Evolutionary conservation across 2,797 vertebrate species (phyloP).

Genomic region (Chelon labrosus): DNA sequence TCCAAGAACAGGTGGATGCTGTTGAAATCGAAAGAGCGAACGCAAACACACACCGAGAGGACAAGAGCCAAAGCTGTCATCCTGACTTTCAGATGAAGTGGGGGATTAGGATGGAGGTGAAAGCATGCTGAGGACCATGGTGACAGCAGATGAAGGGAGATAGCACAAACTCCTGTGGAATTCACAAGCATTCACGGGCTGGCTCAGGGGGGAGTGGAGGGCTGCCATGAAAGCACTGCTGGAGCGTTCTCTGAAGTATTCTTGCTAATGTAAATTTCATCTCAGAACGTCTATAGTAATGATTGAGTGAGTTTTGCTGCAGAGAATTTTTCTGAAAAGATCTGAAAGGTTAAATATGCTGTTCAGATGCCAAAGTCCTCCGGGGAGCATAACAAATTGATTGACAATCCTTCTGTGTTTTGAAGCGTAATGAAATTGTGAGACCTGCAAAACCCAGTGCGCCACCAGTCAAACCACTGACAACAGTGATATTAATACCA

Average conservation of each 20-base stretch:
- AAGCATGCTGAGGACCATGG: slow-evolving; percentile 78
- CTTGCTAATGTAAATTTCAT: slow-evolving; percentile 59
- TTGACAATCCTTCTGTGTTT: slow-evolving; percentile 53
- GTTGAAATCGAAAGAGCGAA: slow-evolving; percentile 44
- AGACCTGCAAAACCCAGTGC: slow-evolving; percentile 33
- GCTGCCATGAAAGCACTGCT: slow-evolving; percentile 44
- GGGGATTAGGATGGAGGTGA: slow-evolving; percentile 83
- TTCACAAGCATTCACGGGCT: slow-evolving; percentile 66
- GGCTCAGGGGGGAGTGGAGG: neutral
- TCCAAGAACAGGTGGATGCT: slow-evolving; percentile 70
- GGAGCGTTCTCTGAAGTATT: slow-evolving; percentile 47
- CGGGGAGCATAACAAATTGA: slow-evolving; percentile 47
- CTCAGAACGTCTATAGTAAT: slow-evolving; percentile 54
- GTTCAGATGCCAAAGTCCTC: slow-evolving; percentile 55
- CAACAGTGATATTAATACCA: slow-evolving; percentile 57
- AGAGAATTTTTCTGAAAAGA: slow-evolving; percentile 53
- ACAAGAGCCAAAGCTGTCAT: slow-evolving; percentile 77
- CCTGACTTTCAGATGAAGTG: slow-evolving; percentile 84
- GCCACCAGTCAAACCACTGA: slow-evolving; percentile 45
- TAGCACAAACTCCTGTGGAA: slow-evolving; percentile 77
- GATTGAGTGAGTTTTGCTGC: slow-evolving; percentile 47
- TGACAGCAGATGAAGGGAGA: slow-evolving; percentile 82
- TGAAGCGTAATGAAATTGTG: slow-evolving; percentile 51
- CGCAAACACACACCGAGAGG: slow-evolving; percentile 48
- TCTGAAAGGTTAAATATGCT: slow-evolving; percentile 63